Percentiles rank a stretch among this genome's conserved stretches.
These are phyloP conservation scores for Dasyurus viverrinus DNA, from an alignment of 2,113 vertebrate genomes.

Conservation along the genomic window DNA sequence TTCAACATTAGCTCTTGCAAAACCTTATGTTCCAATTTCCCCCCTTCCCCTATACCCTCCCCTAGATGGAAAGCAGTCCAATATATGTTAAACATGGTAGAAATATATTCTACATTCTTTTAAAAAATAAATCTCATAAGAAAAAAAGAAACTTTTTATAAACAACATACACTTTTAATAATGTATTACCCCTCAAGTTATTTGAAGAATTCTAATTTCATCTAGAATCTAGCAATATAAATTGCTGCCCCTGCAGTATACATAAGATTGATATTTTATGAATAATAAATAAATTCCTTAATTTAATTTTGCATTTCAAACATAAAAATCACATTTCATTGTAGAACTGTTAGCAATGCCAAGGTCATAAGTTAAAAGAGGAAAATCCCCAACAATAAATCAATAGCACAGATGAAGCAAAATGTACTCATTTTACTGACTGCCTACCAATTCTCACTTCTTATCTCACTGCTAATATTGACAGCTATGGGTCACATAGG, in stretches of 20 bases:
- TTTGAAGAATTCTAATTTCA: slow-evolving; percentile 54
- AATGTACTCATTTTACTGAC: neutral
- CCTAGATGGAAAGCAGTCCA: too few species aligned
- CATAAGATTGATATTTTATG: neutral
- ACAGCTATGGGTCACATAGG: neutral
- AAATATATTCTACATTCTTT: neutral
- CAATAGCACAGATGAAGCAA: slow-evolving; percentile 31
- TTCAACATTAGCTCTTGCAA: too few species aligned
- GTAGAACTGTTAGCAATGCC: neutral
- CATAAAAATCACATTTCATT: neutral
- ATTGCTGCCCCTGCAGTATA: slow-evolving; percentile 23
- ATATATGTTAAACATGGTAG: too few species aligned
- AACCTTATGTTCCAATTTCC: too few species aligned
- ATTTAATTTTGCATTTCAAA: slow-evolving; percentile 50
- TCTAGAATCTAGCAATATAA: slow-evolving; percentile 27
- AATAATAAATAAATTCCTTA: slow-evolving; percentile 44
- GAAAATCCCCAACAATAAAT: slow-evolving; percentile 19
- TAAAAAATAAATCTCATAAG: slow-evolving; percentile 25
- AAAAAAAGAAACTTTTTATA: slow-evolving; percentile 29
- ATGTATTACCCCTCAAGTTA: slow-evolving; percentile 20
- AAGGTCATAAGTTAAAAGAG: neutral
- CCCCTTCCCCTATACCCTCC: too few species aligned
- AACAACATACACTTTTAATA: slow-evolving; percentile 40
- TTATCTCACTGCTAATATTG: neutral
- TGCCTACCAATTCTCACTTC: slow-evolving; percentile 8